Base-by-base conservation (phyloP, 2,113 vertebrate genomes). In the Synodontis membranacea region DNA sequence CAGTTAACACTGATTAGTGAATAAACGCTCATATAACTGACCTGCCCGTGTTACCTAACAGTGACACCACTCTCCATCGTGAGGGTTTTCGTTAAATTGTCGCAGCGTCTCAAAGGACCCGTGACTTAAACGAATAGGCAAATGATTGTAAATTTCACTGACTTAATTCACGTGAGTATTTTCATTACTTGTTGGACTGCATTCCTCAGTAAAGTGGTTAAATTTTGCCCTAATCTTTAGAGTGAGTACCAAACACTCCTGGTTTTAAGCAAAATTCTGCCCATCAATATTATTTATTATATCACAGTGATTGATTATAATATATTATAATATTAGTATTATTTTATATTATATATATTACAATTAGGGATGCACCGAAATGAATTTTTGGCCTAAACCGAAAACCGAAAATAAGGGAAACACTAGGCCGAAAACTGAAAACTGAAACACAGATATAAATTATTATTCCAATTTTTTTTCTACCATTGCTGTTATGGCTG, bases 1-100 rank as follows among this genome's bases (percentile, higher is more conserved):
- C 76, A 84, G 46, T 64, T 80, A 74, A 74, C 88, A 83, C 86
- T 88, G 74, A 78, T 82, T 81, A 70, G 39, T 83, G 62, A 87
- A 50, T n/a, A 89, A 68, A 79, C 17, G 48, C 64, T 56, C 23
- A n/a, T 66, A 37, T 37, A 48, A n/a, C 34, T 86, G 62, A 87
- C 78, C 46, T 54, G 56, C 79, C 44, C 75, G 44, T 75, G 74
- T 79, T 50, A 80, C 82, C 34, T 56, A 68, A 46, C 83, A 62
- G 82, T n/a, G n/a, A n/a, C n/a, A n/a, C 44, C 34, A n/a, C 48
- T 84, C 52, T 68, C 31, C 62, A 28, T 9, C 75, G 60, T 12
- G 14, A 44, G n/a, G 37, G 31, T 84, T 44, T 58, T 75, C 31
- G 7, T 84, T 44, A 58, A 58, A 58, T 46, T 75, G 68, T 44